Evolutionary conservation across 2,888 invertebrate species (phyloP).

Genomic region (Daptonema setosum): DNA sequence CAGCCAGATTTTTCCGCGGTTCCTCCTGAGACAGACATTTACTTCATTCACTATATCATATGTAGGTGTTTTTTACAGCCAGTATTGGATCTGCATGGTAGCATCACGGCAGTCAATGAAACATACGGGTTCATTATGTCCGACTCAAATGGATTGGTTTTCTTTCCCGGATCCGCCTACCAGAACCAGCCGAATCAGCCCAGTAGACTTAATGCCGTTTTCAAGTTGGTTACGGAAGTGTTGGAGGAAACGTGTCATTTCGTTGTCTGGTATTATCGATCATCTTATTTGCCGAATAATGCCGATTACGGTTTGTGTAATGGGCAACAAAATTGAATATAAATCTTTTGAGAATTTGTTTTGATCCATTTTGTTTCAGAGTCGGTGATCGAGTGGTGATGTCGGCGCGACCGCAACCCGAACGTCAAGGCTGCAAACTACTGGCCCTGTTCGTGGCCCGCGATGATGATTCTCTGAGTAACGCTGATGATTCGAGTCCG

Average conservation of each 20-base stretch:
- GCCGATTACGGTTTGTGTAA: too few species aligned
- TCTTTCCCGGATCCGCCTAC: constrained; percentile 3
- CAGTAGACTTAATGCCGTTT: not conserved
- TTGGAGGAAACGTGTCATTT: too few species aligned
- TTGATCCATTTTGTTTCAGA: not conserved
- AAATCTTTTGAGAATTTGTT: too few species aligned
- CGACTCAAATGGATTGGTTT: not conserved
- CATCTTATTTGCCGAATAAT: too few species aligned
- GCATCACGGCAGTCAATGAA: not conserved
- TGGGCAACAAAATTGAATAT: too few species aligned
- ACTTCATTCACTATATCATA: too few species aligned
- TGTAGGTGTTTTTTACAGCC: too few species aligned
- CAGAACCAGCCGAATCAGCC: not conserved
- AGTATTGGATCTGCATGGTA: not conserved
- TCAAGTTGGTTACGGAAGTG: not conserved
- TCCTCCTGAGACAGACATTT: too few species aligned
- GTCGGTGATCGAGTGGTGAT: not conserved
- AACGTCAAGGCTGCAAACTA: not conserved
- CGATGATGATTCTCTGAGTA: not conserved
- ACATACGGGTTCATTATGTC: constrained; percentile 1
- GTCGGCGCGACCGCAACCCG: not conserved
- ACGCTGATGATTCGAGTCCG: too few species aligned
- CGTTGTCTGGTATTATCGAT: too few species aligned
- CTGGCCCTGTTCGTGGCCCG: not conserved
- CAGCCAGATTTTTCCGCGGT: too few species aligned